Evolutionary conservation across 2,113 vertebrate genomes (phyloP).

Genomic region (Gnathonemus echidnorhynchus): DNA sequence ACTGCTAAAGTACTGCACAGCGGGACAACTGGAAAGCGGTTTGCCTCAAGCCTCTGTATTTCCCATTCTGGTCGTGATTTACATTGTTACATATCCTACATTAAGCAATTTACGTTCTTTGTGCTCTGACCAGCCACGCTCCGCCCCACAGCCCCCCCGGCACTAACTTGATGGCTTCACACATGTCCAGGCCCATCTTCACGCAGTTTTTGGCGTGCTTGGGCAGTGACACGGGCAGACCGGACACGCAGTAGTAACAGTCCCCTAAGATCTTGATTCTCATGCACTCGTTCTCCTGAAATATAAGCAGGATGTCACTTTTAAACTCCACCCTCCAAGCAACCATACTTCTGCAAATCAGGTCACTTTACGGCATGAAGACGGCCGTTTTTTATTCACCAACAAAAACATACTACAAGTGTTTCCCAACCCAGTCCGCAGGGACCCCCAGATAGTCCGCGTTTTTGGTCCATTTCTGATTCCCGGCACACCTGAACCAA

Average conservation of each 20-base stretch:
- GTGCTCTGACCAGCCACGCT: neutral
- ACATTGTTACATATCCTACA: neutral
- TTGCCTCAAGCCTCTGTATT: neutral
- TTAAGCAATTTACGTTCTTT: neutral
- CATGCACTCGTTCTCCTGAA: constrained; percentile 97
- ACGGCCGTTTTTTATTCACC: neutral
- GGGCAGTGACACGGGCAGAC: constrained; percentile 87
- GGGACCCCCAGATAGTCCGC: neutral
- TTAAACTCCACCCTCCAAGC: neutral
- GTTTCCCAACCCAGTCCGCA: neutral
- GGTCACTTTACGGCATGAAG: neutral
- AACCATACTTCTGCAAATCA: neutral
- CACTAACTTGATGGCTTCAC: constrained; percentile 96
- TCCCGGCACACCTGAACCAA: no score
- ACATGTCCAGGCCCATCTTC: constrained; percentile 98
- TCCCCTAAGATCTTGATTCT: constrained; percentile 97
- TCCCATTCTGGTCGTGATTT: neutral
- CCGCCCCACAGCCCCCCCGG: neutral
- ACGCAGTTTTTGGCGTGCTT: constrained; percentile 95
- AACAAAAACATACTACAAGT: neutral
- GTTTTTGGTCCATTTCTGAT: no score
- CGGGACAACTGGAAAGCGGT: neutral
- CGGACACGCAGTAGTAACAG: constrained; percentile 97
- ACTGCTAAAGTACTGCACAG: neutral
- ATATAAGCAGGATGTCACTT: neutral